phyloP scores from a whole-genome alignment of 1,140 invertebrate species.

The Pseudomyrmex sp. region DNA sequence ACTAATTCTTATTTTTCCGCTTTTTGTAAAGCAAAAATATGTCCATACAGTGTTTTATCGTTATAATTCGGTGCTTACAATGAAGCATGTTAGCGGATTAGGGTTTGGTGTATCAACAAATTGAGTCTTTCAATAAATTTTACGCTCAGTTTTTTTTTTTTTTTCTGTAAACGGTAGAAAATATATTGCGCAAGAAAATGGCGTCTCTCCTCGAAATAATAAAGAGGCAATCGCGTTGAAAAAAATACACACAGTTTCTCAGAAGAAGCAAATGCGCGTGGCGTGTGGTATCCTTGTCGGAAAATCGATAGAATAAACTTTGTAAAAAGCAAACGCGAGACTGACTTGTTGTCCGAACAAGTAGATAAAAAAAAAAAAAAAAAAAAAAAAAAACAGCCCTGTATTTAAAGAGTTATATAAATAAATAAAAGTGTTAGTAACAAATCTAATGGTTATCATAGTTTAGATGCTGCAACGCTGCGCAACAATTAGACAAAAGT shows the following conservation, averaged over 20 bases:
- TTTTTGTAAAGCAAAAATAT: background rate
- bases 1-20: background rate
- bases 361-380: background rate
- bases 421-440: too few species aligned
- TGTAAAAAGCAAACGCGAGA: slow-evolving; percentile 11
- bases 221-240: slow-evolving; percentile 11
- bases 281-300: background rate
- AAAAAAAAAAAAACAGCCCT: too few species aligned
- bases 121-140: slow-evolving; percentile 9
- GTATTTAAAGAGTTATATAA: too few species aligned
- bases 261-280: background rate
- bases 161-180: background rate
- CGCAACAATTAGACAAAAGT: background rate
- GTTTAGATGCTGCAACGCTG: background rate
- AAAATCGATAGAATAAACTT: slow-evolving; percentile 2
- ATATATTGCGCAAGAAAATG: slow-evolving; percentile 19
- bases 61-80: background rate
- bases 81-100: background rate
- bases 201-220: background rate
- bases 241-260: slow-evolving; percentile 24
- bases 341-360: background rate
- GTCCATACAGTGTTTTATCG: background rate
- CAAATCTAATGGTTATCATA: too few species aligned
- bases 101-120: background rate
- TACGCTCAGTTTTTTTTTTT: background rate